Percentiles rank a stretch among this genome's conserved stretches.
phyloP scores from a whole-genome alignment of 2,797 vertebrate genomes.

The Lithobates pipiens region DNA sequence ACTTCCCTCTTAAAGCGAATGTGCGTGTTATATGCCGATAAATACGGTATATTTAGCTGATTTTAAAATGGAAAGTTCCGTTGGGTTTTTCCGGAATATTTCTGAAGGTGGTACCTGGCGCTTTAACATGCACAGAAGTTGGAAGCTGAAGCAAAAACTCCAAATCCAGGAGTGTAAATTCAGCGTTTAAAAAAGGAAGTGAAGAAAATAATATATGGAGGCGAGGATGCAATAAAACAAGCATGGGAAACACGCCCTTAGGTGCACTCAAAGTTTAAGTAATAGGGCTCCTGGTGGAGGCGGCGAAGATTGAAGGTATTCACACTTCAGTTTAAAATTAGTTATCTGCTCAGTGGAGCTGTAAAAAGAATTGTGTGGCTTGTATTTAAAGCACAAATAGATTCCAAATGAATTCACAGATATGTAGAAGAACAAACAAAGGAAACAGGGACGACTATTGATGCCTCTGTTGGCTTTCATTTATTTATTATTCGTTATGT shows the following conservation, averaged over 20 bases:
- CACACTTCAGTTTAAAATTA: slow-evolving; percentile 50
- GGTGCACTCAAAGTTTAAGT: slow-evolving; percentile 55
- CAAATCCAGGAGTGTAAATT: slow-evolving; percentile 47
- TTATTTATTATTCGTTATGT: background rate
- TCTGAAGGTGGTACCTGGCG: background rate
- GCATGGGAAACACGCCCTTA: slow-evolving; percentile 54
- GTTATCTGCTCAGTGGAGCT: slow-evolving; percentile 47
- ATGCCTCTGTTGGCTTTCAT: slow-evolving; percentile 76
- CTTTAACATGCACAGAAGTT: slow-evolving; percentile 35
- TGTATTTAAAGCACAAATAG: slow-evolving; percentile 28
- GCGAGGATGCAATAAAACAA: slow-evolving; percentile 46
- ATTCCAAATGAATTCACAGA: background rate
- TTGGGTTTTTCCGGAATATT: too few relatives aligned
- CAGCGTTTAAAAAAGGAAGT: slow-evolving; percentile 49
- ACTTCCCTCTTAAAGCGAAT: too few relatives aligned
- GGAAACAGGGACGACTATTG: slow-evolving; percentile 76
- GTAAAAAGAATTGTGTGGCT: slow-evolving; percentile 25
- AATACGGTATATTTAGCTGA: too few relatives aligned
- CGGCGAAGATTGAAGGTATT: slow-evolving; percentile 51
- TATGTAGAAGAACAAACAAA: background rate
- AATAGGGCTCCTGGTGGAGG: slow-evolving; percentile 53
- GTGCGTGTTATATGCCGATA: too few relatives aligned
- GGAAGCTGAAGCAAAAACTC: slow-evolving; percentile 19
- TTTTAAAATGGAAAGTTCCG: too few relatives aligned
- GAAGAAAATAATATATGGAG: slow-evolving; percentile 54